Percentiles rank a stretch among this genome's conserved stretches.
Evolutionary conservation across 2,888 invertebrate genomes (phyloP).

Genomic region (Coelinius sp.): DNA sequence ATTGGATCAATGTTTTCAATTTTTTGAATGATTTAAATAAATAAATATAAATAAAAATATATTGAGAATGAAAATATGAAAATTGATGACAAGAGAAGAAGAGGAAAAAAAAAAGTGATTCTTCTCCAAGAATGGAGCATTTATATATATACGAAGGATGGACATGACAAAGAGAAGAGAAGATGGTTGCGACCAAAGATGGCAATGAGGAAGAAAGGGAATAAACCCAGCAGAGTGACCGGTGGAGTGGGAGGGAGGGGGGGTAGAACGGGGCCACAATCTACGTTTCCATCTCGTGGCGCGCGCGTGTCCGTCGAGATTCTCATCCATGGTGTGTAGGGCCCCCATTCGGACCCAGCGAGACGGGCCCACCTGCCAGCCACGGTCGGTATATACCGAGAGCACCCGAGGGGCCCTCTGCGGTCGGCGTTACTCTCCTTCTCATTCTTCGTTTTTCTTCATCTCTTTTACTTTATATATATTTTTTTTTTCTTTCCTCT

Average conservation of each 20-base stretch:
- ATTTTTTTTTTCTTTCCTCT: background rate
- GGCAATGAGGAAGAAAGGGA: conserved; percentile 46
- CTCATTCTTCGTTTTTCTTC: background rate
- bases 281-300: conserved; percentile 68
- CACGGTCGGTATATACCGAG: conserved; percentile 33
- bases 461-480: background rate
- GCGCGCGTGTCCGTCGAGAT: conserved; percentile 68
- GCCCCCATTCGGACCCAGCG: conserved; percentile 52
- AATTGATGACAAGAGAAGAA: conserved; percentile 36
- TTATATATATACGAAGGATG: conserved; percentile 2
- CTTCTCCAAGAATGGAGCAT: background rate
- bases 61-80: conserved; percentile 19
- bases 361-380: conserved; percentile 66
- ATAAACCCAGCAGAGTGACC: conserved; percentile 30
- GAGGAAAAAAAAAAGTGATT: background rate
- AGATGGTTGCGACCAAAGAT: conserved; percentile 49
- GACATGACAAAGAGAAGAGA: conserved; percentile 31
- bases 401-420: conserved; percentile 30
- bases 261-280: conserved; percentile 56
- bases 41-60: background rate
- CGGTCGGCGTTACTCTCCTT: background rate
- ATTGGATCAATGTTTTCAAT: background rate
- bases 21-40: background rate
- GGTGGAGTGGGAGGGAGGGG: conserved; percentile 36
- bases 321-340: conserved; percentile 59